A percentile compares a stretch with the other conserved stretches of the same genome.
These are phyloP conservation scores for Hirundo rustica DNA, from an alignment of 2,797 vertebrate species.

Conservation along the genomic window DNA sequence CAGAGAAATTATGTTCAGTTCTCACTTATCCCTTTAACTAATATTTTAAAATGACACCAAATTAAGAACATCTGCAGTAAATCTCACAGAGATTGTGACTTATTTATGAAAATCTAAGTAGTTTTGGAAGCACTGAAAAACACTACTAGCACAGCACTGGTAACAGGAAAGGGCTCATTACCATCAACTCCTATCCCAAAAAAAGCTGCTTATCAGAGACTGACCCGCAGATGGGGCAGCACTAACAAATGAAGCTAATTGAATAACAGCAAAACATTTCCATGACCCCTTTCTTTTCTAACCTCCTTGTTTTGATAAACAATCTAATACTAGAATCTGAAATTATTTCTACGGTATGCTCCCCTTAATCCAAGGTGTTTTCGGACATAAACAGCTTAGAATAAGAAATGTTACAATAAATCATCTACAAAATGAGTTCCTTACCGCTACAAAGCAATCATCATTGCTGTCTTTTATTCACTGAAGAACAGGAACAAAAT, in stretches of 20 bases:
- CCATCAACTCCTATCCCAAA: background rate
- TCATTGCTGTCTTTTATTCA: background rate
- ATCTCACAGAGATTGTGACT: background rate
- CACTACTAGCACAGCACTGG: background rate
- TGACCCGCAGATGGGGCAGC: background rate
- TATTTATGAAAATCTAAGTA: background rate
- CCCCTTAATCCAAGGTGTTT: background rate
- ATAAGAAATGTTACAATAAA: background rate
- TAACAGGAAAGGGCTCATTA: background rate
- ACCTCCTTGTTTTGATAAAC: background rate
- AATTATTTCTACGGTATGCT: background rate
- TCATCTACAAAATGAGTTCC: background rate
- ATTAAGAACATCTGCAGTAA: background rate
- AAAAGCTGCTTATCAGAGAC: background rate
- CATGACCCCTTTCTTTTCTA: background rate
- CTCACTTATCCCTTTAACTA: background rate
- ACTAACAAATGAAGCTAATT: background rate
- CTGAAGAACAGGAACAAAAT: background rate
- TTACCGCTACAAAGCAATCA: background rate
- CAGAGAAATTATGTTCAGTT: background rate
- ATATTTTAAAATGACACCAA: background rate
- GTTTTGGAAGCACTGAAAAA: background rate
- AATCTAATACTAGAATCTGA: background rate
- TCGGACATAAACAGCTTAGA: background rate
- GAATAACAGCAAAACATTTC: background rate